Percentiles rank a stretch among this genome's conserved stretches.
phyloP scores from a whole-genome alignment of 2,797 vertebrate genomes.

The Tenualosa ilisha region DNA sequence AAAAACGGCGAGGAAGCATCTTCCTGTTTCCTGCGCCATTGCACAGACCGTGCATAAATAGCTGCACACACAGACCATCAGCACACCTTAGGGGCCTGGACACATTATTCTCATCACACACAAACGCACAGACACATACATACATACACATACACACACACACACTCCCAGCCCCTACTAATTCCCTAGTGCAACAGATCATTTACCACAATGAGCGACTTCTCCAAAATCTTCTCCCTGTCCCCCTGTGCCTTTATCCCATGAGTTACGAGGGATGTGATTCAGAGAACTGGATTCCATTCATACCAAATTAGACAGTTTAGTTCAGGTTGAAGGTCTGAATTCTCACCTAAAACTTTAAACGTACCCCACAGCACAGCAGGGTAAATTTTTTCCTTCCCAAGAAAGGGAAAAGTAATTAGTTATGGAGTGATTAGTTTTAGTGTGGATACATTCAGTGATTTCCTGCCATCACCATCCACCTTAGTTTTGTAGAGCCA shows the following conservation, averaged over 20 bases:
- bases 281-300: constrained; percentile 69
- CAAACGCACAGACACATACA: no score
- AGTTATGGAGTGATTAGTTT: constrained; percentile 9
- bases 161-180: constrained; percentile 62
- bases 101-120: constrained; percentile 71
- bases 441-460: background rate
- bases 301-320: constrained; percentile 52
- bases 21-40: constrained; percentile 81
- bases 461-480: background rate
- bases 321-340: constrained; percentile 1
- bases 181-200: constrained; percentile 70
- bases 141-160: no score
- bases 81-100: constrained; percentile 67
- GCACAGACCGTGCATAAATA: constrained; percentile 84
- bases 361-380: background rate
- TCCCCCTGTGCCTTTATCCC: constrained; percentile 39
- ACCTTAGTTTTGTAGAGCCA: constrained; percentile 2
- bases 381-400: background rate
- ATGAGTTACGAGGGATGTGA: constrained; percentile 55
- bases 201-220: constrained; percentile 55
- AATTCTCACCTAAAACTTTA: background rate
- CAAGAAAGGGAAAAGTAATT: background rate
- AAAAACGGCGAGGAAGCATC: constrained; percentile 62
- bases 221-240: constrained; percentile 39
- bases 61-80: constrained; percentile 69